phyloP scores from a whole-genome alignment of 1,140 invertebrate genomes.

The Drosophila setifemur region DNA sequence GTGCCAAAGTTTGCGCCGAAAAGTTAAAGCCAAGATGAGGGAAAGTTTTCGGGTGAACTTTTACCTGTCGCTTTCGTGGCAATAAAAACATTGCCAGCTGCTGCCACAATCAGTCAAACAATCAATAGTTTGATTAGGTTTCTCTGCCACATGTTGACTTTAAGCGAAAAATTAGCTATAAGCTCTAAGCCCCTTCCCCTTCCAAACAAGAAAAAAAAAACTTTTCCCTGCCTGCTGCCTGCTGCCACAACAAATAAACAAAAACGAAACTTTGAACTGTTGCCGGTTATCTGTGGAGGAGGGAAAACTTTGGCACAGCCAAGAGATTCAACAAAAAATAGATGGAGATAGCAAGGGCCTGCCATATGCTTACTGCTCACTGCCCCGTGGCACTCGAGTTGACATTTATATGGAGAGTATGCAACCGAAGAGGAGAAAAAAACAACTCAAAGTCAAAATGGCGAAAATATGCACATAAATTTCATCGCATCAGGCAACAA shows the following conservation, averaged over 20 bases:
- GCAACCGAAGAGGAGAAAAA: slow-evolving; percentile 51
- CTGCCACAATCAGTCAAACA: slow-evolving; percentile 72
- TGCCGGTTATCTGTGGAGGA: slow-evolving; percentile 62
- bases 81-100: slow-evolving; percentile 60
- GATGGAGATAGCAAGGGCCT: slow-evolving; percentile 14
- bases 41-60: slow-evolving; percentile 52
- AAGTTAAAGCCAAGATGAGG: slow-evolving; percentile 64
- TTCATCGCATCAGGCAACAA: slow-evolving; percentile 40
- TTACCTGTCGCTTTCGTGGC: slow-evolving; percentile 52
- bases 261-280: slow-evolving; percentile 67
- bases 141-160: slow-evolving; percentile 69
- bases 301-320: slow-evolving; percentile 27
- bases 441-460: slow-evolving; percentile 61
- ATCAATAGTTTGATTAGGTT: slow-evolving; percentile 78
- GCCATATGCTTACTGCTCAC: slow-evolving; percentile 36
- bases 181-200: slow-evolving; percentile 45
- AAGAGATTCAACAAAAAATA: slow-evolving; percentile 29
- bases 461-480: slow-evolving; percentile 76
- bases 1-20: slow-evolving; percentile 60
- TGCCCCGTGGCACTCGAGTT: slow-evolving; percentile 38
- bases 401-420: slow-evolving; percentile 47
- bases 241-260: slow-evolving; percentile 23
- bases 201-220: too few species aligned
- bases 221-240: slow-evolving; percentile 1
- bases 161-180: slow-evolving; percentile 41